Conservation (phyloP, 2,888 invertebrate species). For the Alentia gelatinosa region DNA sequence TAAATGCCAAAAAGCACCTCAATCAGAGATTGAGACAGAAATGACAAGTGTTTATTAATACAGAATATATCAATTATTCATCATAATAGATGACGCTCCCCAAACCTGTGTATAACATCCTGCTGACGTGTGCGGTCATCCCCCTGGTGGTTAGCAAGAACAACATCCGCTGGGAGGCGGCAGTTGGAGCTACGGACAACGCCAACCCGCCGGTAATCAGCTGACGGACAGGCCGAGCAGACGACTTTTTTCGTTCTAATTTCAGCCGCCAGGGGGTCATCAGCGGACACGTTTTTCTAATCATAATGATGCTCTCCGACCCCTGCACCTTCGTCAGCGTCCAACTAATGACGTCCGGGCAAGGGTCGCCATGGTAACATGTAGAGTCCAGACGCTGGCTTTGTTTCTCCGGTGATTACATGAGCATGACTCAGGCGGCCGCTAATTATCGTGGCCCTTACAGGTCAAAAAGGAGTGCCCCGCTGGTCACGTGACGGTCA, state of each 20-base stretch:
- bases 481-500: constrained; percentile 44
- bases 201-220: background rate
- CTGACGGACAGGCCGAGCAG: constrained; percentile 16
- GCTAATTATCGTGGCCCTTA: constrained; percentile 26
- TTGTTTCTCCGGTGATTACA: constrained; percentile 48
- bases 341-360: constrained; percentile 38
- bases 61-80: no score
- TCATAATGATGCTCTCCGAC: constrained; percentile 49
- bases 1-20: no score
- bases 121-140: no score
- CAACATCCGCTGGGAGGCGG: background rate
- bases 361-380: constrained; percentile 39
- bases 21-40: no score
- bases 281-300: constrained; percentile 54
- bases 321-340: constrained; percentile 45
- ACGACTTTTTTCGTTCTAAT: constrained; percentile 42
- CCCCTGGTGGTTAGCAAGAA: no score
- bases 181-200: background rate
- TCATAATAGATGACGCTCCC: no score
- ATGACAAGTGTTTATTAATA: no score
- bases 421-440: constrained; percentile 46
- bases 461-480: constrained; percentile 16
- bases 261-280: constrained; percentile 37
- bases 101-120: no score
- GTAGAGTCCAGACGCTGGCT: constrained; percentile 17